Conservation (phyloP, 2,113 vertebrate genomes). For the Lophotis ruficrista region DNA sequence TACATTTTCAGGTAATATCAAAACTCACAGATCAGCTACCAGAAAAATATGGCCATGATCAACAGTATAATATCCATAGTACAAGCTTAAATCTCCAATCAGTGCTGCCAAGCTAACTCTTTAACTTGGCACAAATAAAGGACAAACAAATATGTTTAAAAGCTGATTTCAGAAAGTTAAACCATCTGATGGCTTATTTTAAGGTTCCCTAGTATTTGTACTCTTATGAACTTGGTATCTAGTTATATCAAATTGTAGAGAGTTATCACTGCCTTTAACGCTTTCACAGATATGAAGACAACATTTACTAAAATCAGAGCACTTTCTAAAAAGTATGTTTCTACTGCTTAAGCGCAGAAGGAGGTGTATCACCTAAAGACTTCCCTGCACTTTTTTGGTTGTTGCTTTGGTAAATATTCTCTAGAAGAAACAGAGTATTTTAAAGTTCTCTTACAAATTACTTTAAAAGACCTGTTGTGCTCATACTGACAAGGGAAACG, state of each 20-base stretch:
- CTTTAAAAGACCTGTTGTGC: background rate
- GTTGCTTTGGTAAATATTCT: background rate
- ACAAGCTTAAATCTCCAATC: background rate
- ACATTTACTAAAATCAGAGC: background rate
- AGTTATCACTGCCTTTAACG: background rate
- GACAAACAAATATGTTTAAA: background rate
- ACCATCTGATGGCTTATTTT: background rate
- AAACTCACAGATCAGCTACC: background rate
- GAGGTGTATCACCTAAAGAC: background rate
- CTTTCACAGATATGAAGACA: background rate
- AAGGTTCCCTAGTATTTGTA: background rate
- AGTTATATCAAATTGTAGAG: background rate
- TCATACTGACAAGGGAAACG: background rate
- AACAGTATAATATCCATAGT: rapidly evolving
- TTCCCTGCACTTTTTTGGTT: background rate
- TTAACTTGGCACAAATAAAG: background rate
- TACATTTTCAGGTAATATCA: background rate
- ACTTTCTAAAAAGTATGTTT: background rate
- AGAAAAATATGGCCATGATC: rapidly evolving
- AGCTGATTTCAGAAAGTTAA: background rate
- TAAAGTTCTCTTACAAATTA: background rate
- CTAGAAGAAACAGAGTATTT: background rate
- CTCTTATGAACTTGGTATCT: background rate
- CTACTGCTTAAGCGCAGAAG: background rate
- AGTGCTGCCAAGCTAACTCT: background rate